A percentile compares a stretch with the other conserved stretches of the same genome.
Conservation (phyloP, 2,888 invertebrate species). For the Mythimna ferrago region DNA sequence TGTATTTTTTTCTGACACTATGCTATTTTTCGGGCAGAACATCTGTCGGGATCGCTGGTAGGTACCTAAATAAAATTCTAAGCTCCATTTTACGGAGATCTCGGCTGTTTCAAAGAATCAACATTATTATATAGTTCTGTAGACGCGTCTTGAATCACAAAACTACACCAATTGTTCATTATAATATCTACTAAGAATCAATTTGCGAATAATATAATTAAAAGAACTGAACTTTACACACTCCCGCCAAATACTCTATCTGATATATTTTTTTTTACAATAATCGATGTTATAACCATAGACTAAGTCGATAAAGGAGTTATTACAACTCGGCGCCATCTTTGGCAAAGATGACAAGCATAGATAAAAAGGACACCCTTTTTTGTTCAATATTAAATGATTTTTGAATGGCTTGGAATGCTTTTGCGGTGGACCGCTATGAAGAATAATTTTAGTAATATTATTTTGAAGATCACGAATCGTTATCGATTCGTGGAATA, state of each 20-base stretch:
- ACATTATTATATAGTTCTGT: too few species aligned
- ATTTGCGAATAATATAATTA: too few species aligned
- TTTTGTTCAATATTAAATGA: conserved; percentile 38
- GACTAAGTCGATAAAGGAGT: conserved; percentile 27
- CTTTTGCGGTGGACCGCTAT: conserved; percentile 43
- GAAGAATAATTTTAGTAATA: background rate
- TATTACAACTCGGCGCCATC: conserved; percentile 51
- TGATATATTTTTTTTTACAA: background rate
- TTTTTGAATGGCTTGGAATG: conserved; percentile 36
- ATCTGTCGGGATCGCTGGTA: too few species aligned
- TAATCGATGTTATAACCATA: background rate
- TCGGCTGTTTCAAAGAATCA: too few species aligned
- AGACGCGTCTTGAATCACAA: too few species aligned
- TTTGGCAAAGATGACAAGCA: conserved; percentile 59
- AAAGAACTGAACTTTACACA: too few species aligned
- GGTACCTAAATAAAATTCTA: background rate
- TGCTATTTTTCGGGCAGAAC: too few species aligned
- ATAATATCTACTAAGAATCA: too few species aligned
- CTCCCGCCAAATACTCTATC: too few species aligned
- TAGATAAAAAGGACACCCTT: conserved; percentile 42
- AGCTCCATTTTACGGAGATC: too few species aligned
- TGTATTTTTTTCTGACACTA: too few species aligned
- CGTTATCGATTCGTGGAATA: background rate
- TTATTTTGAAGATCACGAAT: conserved; percentile 16
- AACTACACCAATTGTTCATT: too few species aligned